These are phyloP conservation scores for Anthophora plumipes DNA, from an alignment of 2,888 invertebrate genomes.

Conservation along the genomic window DNA sequence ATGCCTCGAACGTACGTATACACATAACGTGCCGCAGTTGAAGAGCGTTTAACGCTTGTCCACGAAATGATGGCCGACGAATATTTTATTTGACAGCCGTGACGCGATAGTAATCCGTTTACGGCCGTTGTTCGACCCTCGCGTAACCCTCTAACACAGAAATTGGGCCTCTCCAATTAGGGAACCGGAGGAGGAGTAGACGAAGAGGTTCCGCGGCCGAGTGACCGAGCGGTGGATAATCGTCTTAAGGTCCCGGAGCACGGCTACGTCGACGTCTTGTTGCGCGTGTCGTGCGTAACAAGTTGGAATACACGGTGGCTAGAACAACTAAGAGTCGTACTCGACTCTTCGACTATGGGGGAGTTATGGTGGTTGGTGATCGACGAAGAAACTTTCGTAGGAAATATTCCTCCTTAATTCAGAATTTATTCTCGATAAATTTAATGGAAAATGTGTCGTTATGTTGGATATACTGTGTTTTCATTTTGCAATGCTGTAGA, in stretches of 20 bases:
- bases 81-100: constrained; percentile 60
- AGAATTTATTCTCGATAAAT: background rate
- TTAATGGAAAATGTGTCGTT: background rate
- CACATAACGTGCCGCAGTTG: background rate
- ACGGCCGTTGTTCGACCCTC: constrained; percentile 48
- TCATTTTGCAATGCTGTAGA: too few species aligned
- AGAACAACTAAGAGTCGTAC: background rate
- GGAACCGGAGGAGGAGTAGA: constrained; percentile 45
- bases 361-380: background rate
- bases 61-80: constrained; percentile 18
- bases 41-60: constrained; percentile 13
- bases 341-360: background rate
- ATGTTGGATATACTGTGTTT: background rate
- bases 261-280: constrained; percentile 30
- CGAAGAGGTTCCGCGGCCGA: constrained; percentile 56
- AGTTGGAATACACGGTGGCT: background rate
- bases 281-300: constrained; percentile 12
- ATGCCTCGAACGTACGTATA: background rate
- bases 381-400: too few species aligned
- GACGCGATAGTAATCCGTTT: constrained; percentile 62
- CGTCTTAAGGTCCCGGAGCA: constrained; percentile 53
- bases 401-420: background rate
- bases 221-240: constrained; percentile 56
- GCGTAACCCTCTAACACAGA: constrained; percentile 68
- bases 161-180: constrained; percentile 78